Evolutionary conservation across 2,113 vertebrate species (phyloP).

Genomic region (Calyptommatus sinebrachiatus): DNA sequence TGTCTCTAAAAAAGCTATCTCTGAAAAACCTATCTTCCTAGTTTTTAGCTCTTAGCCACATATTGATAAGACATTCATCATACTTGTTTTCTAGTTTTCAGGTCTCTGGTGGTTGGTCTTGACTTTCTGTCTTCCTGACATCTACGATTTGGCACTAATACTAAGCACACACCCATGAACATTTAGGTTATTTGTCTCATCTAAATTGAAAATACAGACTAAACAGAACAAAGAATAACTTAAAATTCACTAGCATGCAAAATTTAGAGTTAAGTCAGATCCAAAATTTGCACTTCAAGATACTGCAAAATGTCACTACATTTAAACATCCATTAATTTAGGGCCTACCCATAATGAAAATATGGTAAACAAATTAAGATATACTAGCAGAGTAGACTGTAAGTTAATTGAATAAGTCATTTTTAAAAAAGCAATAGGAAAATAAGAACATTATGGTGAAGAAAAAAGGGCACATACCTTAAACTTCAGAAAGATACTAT

Average conservation of each 20-base stretch:
- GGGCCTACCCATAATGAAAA: background rate
- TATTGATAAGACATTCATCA: no score
- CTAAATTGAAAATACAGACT: background rate
- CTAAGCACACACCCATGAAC: background rate
- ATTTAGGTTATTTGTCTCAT: background rate
- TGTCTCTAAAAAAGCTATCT: no score
- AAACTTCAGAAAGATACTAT: constrained; percentile 73
- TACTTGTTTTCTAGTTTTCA: no score
- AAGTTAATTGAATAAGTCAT: background rate
- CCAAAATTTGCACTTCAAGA: no score
- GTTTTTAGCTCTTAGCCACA: no score
- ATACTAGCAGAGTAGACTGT: background rate
- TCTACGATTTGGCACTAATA: no score
- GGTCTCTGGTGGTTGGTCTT: no score
- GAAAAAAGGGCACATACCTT: constrained; percentile 61
- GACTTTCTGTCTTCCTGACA: no score
- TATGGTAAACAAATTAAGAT: background rate
- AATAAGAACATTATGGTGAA: background rate
- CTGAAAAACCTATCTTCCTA: no score
- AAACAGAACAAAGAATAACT: background rate
- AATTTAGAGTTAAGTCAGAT: background rate
- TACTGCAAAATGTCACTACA: no score
- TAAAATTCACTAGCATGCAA: background rate
- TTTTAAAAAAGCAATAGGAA: background rate
- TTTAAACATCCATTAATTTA: background rate